Base-by-base conservation (phyloP, 1,140 invertebrate genomes). In the Oryzaephilus surinamensis region DNA sequence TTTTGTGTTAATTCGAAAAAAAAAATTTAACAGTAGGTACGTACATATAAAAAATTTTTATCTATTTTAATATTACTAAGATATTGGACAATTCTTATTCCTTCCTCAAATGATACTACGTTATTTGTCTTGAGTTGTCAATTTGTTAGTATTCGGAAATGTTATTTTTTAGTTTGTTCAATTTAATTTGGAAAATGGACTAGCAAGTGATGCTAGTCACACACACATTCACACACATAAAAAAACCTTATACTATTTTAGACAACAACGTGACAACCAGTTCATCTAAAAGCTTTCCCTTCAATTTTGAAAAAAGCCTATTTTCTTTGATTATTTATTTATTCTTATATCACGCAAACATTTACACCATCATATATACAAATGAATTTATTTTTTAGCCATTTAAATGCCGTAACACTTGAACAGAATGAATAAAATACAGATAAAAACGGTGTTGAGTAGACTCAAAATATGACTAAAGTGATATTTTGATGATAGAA, bases 141-240 rank as follows among this genome's bases (percentile, higher is more conserved):
- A n/a, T n/a, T n/a, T n/a, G n/a, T n/a, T n/a, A n/a, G n/a, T n/a
- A n/a, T n/a, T n/a, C n/a, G n/a, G n/a, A n/a, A n/a, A n/a, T n/a
- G n/a, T n/a, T n/a, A 13, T 53, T 52, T 55, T 56, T 54, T 54
- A 50, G 39, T 46, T 46, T 52, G 51, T 52, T 49, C 45, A 43
- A 50, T 57, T 55, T 52, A 54, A 57, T 57, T 54, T 57, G 37
- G 48, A 31, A 48, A 57, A 57, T 54, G 52, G 54, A 57, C 54
- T 51, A 47, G 43, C 54, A 49, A 51, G 52, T 52, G 45, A 54
- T 47, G 44, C 33, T 31, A 40, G 28, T 33, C 39, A 43, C 48
- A 38, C 23, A 26, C 35, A 15, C 29, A 38, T 40, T 40, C 48
- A 38, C 23, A 26, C 35, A 15, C 21, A 31, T 35, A 39, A 17